Base-by-base conservation (phyloP, 2,888 invertebrate species). In the Clivina fossor region DNA sequence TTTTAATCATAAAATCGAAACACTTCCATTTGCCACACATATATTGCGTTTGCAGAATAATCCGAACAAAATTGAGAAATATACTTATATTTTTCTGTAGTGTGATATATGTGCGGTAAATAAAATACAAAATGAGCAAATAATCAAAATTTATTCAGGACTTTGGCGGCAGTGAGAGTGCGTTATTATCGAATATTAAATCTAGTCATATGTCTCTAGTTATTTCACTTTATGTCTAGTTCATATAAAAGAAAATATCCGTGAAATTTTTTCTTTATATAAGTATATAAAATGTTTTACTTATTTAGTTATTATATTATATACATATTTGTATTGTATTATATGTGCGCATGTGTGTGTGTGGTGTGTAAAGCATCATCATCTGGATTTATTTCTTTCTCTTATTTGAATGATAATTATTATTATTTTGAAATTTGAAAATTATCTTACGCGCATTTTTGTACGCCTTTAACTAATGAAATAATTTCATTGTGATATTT, bases 151-250 rank as follows among this genome's bases (percentile, higher is more conserved):
- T 9, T 13, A 13, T 30, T 13, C 30, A 13, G 30, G 30, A 30
- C 4, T 9, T 30, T 9, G 30, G n/a, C n/a, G 30, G n/a, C 11
- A 13, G 11, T 30, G 2, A 30, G 4, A 9, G 30, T 30, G 8
- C 11, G 30, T 30, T 30, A 30, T 30, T 30, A 30, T 30, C n/a
- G 11, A 30, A 30, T 30, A 30, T 13, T 9, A 13, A 13, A 11
- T 30, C 30, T 30, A 30, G 30, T 30, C 30, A 11, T 30, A 30
- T 4, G 30, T 30, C 9, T 30, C 30, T 30, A 30, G 30, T 30
- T 13, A 30, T 30, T 30, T 30, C 30, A 9, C 11, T 13, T 13
- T 30, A 11, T 11, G 11, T 30, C 30, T 30, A 30, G 30, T 30
- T 13, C n/a, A 30, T 30, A 30, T 30, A 11, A 11, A n/a, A n/a